Evolutionary conservation across 2,797 vertebrate genomes (phyloP), one percentile per base, ranked within the genome.

Genomic region (Falco biarmicus): DNA sequence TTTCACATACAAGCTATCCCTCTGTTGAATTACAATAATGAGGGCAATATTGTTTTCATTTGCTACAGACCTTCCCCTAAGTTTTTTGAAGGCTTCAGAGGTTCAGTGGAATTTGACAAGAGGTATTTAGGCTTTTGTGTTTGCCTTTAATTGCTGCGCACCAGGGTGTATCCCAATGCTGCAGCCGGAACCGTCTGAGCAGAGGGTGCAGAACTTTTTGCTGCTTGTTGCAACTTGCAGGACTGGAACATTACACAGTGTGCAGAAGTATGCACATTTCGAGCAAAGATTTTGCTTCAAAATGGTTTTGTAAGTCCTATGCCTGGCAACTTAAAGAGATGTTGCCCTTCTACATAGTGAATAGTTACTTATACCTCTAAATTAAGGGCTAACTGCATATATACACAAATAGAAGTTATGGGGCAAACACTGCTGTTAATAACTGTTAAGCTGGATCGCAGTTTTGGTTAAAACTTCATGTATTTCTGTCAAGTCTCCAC

Each of bases 71-170:
- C 20, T 66, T 73, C 29, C 80, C 43, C 69, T 43, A n/a, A 54
- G 32, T 60, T 73, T 70, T 79, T 12, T 79, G 41, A 90, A 87
- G 51, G 88, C 88, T 94, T 93, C 90, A 84, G 89, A 78, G 37
- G 13, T 50, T 92, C 86, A 32, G 94, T 93, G 93, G 95, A 95
- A 95, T 93, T 94, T 89, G 92, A 89, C 90, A 89, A 51, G 85
- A 29, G 59, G 77, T 50, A 90, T 90, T 93, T 65, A 79, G 63
- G 88, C 86, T 94, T 96, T 84, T 93, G 88, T 81, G 53, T 57
- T 84, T 51, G 73, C 61, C 53, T 78, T 84, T 86, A 93, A 90
- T 90, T 92, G 65, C 80, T 56, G 65, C 2, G 0, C 64, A 57
- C 64, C 64, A 12, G 89, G 80, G 73, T 75, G 83, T 60, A 86